phyloP scores from a whole-genome alignment of 1,140 invertebrate species.

The Idris sp. region DNA sequence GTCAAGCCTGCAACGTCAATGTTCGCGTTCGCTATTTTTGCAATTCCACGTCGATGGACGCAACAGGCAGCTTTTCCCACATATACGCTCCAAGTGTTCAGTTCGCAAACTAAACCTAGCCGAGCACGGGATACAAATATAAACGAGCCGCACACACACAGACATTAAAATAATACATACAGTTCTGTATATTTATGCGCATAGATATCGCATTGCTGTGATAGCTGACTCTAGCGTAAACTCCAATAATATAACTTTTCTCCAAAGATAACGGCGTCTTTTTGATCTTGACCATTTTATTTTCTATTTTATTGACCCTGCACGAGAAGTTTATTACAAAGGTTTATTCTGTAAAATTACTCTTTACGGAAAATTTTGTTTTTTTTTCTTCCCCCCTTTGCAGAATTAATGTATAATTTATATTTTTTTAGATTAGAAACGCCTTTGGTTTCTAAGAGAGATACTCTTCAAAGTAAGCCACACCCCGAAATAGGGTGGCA shows the following conservation, averaged over 20 bases:
- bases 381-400: too few relatives aligned
- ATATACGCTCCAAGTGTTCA: slow-evolving; percentile 65
- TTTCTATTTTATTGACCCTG: slow-evolving; percentile 23
- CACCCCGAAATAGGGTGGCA: slow-evolving; percentile 50
- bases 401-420: too few relatives aligned
- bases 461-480: too few relatives aligned
- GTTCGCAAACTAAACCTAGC: slow-evolving; percentile 44
- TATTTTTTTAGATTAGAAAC: too few relatives aligned
- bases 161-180: slow-evolving; percentile 56
- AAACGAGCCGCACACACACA: slow-evolving; percentile 33
- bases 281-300: slow-evolving; percentile 26
- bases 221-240: slow-evolving; percentile 61
- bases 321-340: slow-evolving; percentile 28
- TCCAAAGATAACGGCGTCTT: slow-evolving; percentile 23
- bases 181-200: slow-evolving; percentile 64
- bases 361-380: too few relatives aligned
- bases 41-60: slow-evolving; percentile 69
- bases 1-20: slow-evolving; percentile 61
- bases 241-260: slow-evolving; percentile 60
- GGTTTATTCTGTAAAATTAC: too few relatives aligned
- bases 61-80: slow-evolving; percentile 73
- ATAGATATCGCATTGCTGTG: slow-evolving; percentile 62
- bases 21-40: slow-evolving; percentile 70
- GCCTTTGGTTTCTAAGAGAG: too few relatives aligned
- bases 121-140: slow-evolving; percentile 42